Evolutionary conservation across 2,113 vertebrate species (phyloP).

Genomic region (Cyprinodon brontotheroides): DNA sequence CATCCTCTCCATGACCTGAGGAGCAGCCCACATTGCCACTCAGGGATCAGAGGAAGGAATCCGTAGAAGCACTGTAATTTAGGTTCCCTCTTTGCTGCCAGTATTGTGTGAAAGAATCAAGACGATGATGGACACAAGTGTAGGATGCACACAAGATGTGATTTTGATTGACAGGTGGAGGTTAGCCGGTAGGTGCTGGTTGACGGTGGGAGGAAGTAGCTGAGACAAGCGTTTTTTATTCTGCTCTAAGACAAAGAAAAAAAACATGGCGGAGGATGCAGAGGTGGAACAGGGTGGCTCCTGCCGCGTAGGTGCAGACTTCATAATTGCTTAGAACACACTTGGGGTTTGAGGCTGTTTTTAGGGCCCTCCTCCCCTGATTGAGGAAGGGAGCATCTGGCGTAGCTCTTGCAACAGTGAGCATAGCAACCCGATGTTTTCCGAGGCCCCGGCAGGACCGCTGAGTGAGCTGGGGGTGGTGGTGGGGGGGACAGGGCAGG

Average conservation of each 20-base stretch:
- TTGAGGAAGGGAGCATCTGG: slow-evolving; percentile 18
- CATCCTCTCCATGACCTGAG: slow-evolving; percentile 54
- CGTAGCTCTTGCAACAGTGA: slow-evolving; percentile 11
- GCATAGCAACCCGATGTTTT: slow-evolving; percentile 12
- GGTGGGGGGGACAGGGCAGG: not conserved
- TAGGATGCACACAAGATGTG: slow-evolving; percentile 10
- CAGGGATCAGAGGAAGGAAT: slow-evolving; percentile 36
- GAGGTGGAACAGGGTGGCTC: slow-evolving; percentile 1
- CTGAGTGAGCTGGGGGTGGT: not conserved
- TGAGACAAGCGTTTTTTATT: not conserved
- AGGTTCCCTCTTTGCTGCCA: slow-evolving; percentile 38
- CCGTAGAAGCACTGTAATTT: slow-evolving; percentile 28
- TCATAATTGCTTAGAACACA: slow-evolving; percentile 5
- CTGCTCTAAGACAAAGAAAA: slow-evolving; percentile 3
- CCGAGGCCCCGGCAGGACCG: slow-evolving; percentile 22
- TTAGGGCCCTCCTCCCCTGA: not conserved
- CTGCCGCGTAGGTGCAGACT: not conserved
- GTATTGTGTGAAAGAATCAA: slow-evolving; percentile 1
- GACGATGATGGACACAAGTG: slow-evolving; percentile 22
- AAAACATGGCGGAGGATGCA: not conserved
- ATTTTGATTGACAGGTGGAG: slow-evolving; percentile 32
- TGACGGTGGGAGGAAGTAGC: slow-evolving; percentile 10
- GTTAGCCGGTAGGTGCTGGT: slow-evolving; percentile 8
- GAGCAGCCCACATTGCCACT: slow-evolving; percentile 40
- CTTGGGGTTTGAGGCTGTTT: slow-evolving; percentile 5